Conservation (phyloP, 2,888 invertebrate genomes). For the Lasius fuliginosus region DNA sequence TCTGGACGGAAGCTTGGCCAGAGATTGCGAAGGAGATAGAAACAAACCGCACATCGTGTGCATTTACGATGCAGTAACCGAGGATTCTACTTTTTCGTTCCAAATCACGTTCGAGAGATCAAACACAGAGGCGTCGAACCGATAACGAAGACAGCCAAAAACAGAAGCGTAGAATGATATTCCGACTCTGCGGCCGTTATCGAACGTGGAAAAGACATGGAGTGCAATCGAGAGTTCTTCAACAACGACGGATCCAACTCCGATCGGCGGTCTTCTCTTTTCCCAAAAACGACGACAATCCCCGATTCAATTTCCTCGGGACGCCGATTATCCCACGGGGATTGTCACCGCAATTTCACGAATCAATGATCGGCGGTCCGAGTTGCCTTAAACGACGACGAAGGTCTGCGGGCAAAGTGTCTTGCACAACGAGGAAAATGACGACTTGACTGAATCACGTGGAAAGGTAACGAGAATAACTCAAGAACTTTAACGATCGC, state of each 20-base stretch:
- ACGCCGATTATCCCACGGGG: slow-evolving; percentile 6
- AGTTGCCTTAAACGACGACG: slow-evolving; percentile 24
- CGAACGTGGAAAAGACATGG: slow-evolving; percentile 27
- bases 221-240: slow-evolving; percentile 30
- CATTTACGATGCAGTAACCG: neutral
- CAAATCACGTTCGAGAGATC: slow-evolving; percentile 7
- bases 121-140: neutral
- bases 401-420: slow-evolving; percentile 27
- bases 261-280: slow-evolving; percentile 23
- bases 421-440: slow-evolving; percentile 20
- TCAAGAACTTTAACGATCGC: slow-evolving; percentile 42
- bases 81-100: neutral
- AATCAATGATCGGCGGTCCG: slow-evolving; percentile 52
- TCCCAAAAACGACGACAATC: slow-evolving; percentile 7
- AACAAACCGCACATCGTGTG: neutral
- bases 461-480: slow-evolving; percentile 8
- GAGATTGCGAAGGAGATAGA: slow-evolving; percentile 8
- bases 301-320: slow-evolving; percentile 69
- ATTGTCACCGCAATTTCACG: slow-evolving; percentile 3
- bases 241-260: slow-evolving; percentile 1
- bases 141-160: neutral
- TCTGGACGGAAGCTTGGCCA: neutral
- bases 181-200: neutral
- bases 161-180: neutral
- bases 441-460: slow-evolving; percentile 17